phyloP scores from a whole-genome alignment of 64 coral and sea anemone genomes.

The Trachythela sp. region DNA sequence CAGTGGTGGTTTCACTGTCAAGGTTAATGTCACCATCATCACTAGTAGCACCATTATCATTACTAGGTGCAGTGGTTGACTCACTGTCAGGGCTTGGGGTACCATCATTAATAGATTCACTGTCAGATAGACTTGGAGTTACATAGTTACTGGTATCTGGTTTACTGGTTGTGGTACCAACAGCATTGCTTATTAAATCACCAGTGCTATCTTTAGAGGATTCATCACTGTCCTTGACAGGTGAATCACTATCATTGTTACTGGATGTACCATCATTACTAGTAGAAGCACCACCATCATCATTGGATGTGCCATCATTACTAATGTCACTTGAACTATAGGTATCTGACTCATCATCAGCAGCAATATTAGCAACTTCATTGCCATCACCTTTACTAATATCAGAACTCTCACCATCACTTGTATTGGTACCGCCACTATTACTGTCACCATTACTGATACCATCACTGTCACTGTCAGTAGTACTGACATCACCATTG shows the following conservation, averaged over 20 bases:
- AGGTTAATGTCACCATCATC: neutral
- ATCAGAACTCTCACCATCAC: neutral
- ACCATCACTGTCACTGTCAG: neutral
- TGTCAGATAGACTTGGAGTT: neutral
- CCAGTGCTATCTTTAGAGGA: neutral
- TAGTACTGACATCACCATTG: neutral
- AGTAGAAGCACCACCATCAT: neutral
- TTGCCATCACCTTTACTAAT: neutral
- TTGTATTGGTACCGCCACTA: neutral
- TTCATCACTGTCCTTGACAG: neutral
- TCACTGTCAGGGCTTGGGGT: neutral
- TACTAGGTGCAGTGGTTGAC: neutral
- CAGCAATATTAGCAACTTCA: neutral
- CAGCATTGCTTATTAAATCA: neutral
- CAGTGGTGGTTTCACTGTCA: no score
- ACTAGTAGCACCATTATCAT: neutral
- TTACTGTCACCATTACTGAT: neutral
- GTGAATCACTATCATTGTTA: neutral
- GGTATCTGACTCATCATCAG: neutral
- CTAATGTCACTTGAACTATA: neutral
- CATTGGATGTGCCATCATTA: neutral
- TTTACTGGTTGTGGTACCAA: neutral
- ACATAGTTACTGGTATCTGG: neutral
- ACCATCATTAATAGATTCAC: neutral
- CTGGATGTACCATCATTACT: neutral